phyloP scores from a whole-genome alignment of 2,113 vertebrate species.

The Sprattus sprattus region DNA sequence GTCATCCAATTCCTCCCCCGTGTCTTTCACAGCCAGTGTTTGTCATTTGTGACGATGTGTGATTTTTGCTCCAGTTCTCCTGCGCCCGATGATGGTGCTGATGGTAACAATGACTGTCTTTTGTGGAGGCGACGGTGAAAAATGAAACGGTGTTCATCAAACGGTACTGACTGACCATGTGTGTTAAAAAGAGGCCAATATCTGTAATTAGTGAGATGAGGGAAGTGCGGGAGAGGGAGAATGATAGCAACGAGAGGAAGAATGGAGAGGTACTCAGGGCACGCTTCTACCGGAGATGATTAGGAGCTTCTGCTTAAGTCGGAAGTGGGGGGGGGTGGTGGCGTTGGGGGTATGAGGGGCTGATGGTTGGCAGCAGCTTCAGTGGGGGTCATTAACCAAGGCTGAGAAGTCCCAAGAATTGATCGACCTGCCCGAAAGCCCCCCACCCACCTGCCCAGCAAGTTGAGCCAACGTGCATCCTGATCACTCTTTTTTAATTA shows the following conservation, averaged over 20 bases:
- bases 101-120: not conserved
- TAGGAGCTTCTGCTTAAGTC: not conserved
- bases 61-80: not conserved
- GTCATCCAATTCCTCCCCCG: not conserved
- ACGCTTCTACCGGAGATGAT: not conserved
- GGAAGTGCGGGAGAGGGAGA: not conserved
- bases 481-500: constrained; percentile 5
- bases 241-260: not conserved
- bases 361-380: not conserved
- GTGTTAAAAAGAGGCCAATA: not conserved
- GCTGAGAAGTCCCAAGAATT: not conserved
- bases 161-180: not conserved
- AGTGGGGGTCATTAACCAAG: not conserved
- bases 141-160: not conserved
- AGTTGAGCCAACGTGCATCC: not conserved
- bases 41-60: not conserved
- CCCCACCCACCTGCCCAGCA: not conserved
- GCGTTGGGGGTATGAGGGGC: not conserved
- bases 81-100: not conserved
- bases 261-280: not conserved
- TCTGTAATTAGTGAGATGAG: not conserved
- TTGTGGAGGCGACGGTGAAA: not conserved
- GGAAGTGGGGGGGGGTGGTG: not conserved
- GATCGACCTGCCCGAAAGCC: not conserved
- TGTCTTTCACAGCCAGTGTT: not conserved